phyloP scores from a whole-genome alignment of 2,797 vertebrate species.

The Anomalospiza imberbis region DNA sequence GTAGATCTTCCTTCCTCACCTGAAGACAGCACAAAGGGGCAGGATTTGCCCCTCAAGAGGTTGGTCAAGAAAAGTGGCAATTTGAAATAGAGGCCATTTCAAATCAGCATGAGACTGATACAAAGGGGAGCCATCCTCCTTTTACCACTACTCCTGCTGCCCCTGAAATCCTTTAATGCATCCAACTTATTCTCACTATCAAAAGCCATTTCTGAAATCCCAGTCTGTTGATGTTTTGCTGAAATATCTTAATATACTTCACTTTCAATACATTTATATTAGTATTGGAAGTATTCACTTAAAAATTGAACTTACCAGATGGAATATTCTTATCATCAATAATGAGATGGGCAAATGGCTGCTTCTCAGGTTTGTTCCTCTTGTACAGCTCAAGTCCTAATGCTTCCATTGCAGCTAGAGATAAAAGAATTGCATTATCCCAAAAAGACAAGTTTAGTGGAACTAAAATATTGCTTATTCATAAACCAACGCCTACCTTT shows the following conservation, averaged over 20 bases:
- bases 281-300: background rate
- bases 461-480: background rate
- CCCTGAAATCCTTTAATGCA: background rate
- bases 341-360: conserved; percentile 79
- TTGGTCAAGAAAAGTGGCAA: background rate
- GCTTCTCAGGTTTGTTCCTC: conserved; percentile 65
- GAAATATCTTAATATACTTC: background rate
- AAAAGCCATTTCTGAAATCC: background rate
- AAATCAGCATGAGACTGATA: background rate
- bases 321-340: conserved; percentile 76
- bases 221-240: background rate
- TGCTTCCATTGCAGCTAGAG: conserved; percentile 67
- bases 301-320: conserved; percentile 68
- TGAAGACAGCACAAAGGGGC: background rate
- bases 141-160: background rate
- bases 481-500: conserved; percentile 65
- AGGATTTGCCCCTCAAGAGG: background rate
- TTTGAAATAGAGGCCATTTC: background rate
- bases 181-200: background rate
- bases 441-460: background rate
- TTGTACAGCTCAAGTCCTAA: conserved; percentile 62
- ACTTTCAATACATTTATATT: background rate
- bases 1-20: background rate
- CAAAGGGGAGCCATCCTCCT: background rate
- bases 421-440: conserved; percentile 51